phyloP scores from a whole-genome alignment of 2,113 vertebrate genomes.

The Entelurus aequoreus region DNA sequence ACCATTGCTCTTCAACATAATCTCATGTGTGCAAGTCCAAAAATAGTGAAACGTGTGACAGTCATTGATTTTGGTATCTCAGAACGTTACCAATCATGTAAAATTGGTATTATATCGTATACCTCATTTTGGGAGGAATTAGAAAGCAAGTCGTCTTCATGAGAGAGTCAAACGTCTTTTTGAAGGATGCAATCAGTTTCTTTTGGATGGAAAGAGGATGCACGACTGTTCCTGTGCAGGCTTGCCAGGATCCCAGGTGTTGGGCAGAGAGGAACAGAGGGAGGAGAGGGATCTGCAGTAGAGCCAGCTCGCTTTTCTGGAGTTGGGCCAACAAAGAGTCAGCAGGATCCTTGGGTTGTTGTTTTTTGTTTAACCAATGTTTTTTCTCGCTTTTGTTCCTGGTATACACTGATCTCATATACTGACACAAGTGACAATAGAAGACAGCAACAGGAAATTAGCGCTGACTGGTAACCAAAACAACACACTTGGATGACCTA shows the following conservation, averaged over 20 bases:
- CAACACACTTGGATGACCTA: no score
- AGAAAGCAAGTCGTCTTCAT: background rate
- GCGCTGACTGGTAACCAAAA: no score
- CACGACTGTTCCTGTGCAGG: slow-evolving; percentile 27
- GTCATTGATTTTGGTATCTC: background rate
- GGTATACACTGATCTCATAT: slow-evolving; percentile 11
- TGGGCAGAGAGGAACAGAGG: slow-evolving; percentile 33
- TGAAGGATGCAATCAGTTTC: slow-evolving; percentile 24
- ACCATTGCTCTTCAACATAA: slow-evolving; percentile 4
- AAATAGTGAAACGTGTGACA: background rate
- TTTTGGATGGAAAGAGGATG: slow-evolving; percentile 25
- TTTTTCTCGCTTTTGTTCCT: slow-evolving; percentile 13
- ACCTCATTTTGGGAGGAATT: background rate
- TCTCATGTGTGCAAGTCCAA: background rate
- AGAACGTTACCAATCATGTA: background rate
- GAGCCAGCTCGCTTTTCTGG: slow-evolving; percentile 59
- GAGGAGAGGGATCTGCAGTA: slow-evolving; percentile 46
- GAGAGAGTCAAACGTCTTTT: slow-evolving; percentile 7
- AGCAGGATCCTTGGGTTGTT: slow-evolving; percentile 39
- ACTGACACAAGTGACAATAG: slow-evolving; percentile 12
- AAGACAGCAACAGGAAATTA: no score
- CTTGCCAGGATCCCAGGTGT: slow-evolving; percentile 48
- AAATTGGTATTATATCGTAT: background rate
- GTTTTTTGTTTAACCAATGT: slow-evolving; percentile 24
- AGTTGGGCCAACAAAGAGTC: slow-evolving; percentile 49